A percentile compares a stretch with the other conserved stretches of the same genome.
Conservation (phyloP, 2,888 invertebrate species). For the Bombyx huttoni region DNA sequence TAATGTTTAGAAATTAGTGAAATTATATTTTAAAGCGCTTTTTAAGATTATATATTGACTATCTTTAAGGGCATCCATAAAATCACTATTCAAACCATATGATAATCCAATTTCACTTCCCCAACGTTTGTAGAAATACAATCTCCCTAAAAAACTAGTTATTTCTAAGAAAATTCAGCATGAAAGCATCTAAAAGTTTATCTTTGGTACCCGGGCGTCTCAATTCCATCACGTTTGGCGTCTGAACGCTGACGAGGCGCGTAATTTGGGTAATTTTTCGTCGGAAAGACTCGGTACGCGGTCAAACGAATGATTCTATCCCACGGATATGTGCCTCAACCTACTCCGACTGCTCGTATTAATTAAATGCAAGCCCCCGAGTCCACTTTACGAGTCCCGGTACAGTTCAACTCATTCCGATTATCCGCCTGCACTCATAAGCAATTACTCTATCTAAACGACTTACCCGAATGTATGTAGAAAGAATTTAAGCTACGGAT, state of each 20-base stretch:
- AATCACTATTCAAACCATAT: too few species aligned
- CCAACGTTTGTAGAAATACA: not conserved
- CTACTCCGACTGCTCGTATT: constrained; percentile 58
- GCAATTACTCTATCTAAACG: constrained; percentile 65
- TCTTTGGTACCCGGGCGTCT: not conserved
- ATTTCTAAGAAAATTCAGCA: constrained; percentile 1
- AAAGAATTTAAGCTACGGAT: constrained; percentile 61
- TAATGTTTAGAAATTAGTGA: too few species aligned
- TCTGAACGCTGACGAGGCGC: constrained; percentile 23
- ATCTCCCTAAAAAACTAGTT: not conserved
- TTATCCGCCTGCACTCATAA: constrained; percentile 68
- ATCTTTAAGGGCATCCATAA: too few species aligned
- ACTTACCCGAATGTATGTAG: constrained; percentile 51
- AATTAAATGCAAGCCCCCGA: constrained; percentile 68
- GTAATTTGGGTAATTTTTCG: constrained; percentile 43
- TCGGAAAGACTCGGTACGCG: constrained; percentile 38
- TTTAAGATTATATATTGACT: too few species aligned
- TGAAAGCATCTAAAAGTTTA: constrained; percentile 6
- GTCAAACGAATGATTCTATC: constrained; percentile 58
- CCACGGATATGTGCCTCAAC: constrained; percentile 47
- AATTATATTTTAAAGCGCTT: too few species aligned
- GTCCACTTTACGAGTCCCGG: constrained; percentile 60
- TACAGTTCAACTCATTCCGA: constrained; percentile 61
- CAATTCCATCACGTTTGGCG: not conserved
- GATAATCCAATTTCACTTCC: too few species aligned